Evolutionary conservation across 2,113 vertebrate genomes (phyloP).

Genomic region (Oryzias melastigma): DNA sequence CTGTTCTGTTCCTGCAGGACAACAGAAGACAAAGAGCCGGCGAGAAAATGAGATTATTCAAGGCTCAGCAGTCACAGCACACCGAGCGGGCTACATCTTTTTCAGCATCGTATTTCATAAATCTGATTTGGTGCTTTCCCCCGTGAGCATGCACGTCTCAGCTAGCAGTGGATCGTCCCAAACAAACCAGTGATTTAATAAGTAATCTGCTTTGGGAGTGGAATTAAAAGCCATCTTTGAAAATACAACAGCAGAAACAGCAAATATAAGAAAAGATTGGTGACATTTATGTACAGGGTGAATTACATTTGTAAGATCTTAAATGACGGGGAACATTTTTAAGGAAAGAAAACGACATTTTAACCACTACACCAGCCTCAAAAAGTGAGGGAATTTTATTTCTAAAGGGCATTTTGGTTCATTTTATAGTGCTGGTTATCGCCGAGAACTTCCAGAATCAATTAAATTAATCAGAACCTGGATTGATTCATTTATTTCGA

Average conservation of each 20-base stretch:
- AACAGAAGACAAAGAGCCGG: constrained; percentile 1
- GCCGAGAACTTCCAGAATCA: too few species aligned
- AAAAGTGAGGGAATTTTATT: too few species aligned
- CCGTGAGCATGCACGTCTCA: constrained; percentile 46
- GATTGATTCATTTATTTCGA: too few species aligned
- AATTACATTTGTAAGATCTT: too few species aligned
- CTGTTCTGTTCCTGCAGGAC: constrained; percentile 86
- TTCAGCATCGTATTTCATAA: constrained; percentile 49
- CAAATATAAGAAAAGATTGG: background rate
- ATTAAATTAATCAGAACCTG: too few species aligned
- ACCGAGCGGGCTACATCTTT: constrained; percentile 32
- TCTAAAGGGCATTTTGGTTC: too few species aligned
- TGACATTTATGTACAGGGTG: too few species aligned
- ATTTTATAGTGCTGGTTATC: too few species aligned
- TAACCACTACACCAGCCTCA: too few species aligned
- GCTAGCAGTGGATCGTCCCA: constrained; percentile 62
- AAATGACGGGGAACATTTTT: too few species aligned
- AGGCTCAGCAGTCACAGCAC: constrained; percentile 38
- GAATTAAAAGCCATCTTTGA: constrained; percentile 65
- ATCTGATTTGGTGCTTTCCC: constrained; percentile 60
- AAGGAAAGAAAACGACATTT: too few species aligned
- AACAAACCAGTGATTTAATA: constrained; percentile 66
- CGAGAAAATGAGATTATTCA: constrained; percentile 13
- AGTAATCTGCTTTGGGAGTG: constrained; percentile 58
- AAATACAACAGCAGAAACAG: constrained; percentile 38